A percentile compares a stretch with the other conserved stretches of the same genome.
Conservation (phyloP, 2,113 vertebrate genomes). For the Nymphicus hollandicus region DNA sequence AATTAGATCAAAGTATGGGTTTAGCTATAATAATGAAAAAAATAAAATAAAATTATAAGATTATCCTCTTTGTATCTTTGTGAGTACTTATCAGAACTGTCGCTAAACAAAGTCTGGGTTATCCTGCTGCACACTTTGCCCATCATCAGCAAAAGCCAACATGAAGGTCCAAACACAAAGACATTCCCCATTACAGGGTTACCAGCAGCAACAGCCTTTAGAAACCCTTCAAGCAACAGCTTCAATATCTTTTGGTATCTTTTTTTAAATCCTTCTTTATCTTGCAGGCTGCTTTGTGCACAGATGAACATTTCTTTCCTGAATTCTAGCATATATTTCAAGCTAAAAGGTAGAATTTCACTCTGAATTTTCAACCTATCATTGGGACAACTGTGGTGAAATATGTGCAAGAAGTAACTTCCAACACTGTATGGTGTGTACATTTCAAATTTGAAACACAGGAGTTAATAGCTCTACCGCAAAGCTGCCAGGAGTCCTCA, state of each 20-base stretch:
- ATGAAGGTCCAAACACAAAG: not conserved
- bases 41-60: not conserved
- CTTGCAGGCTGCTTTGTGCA: not conserved
- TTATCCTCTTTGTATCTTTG: not conserved
- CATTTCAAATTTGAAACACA: not conserved
- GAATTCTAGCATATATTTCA: not conserved
- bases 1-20: not conserved
- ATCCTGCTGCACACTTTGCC: not conserved
- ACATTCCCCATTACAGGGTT: not conserved
- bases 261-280: not conserved
- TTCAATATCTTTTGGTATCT: not conserved
- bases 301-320: not conserved
- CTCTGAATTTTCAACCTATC: not conserved
- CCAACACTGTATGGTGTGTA: not conserved
- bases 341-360: not conserved
- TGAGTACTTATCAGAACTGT: fast-evolving
- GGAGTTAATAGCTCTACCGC: not conserved
- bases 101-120: not conserved
- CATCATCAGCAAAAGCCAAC: not conserved
- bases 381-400: not conserved
- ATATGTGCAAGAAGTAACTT: not conserved
- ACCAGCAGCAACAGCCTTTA: not conserved
- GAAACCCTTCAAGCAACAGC: not conserved
- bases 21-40: not conserved
- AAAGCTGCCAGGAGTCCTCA: not conserved